These are phyloP conservation scores for Papilio polytes DNA, from an alignment of 1,140 invertebrate species.

Conservation along the genomic window DNA sequence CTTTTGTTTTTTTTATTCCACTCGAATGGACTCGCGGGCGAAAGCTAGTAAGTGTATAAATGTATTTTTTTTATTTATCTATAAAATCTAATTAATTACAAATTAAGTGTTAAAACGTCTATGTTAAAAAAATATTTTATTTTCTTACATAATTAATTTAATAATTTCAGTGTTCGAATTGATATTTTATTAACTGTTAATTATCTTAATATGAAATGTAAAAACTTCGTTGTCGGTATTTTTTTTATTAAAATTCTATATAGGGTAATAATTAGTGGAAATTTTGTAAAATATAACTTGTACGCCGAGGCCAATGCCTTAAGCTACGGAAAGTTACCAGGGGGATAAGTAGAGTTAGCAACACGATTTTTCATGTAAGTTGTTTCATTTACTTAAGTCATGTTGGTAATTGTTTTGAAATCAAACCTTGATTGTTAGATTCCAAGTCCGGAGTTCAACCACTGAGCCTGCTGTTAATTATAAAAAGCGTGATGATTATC, in stretches of 20 bases:
- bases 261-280: neutral
- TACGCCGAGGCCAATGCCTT: neutral
- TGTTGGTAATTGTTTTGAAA: neutral
- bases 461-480: slow-evolving; percentile 22
- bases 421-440: neutral
- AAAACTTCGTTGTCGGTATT: neutral
- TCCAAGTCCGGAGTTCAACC: neutral
- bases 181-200: neutral
- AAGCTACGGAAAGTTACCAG: slow-evolving; percentile 6
- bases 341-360: slow-evolving; percentile 47
- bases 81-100: no score
- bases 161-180: neutral
- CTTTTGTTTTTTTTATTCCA: no score
- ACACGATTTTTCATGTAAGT: neutral
- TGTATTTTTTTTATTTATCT: no score
- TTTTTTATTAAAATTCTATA: neutral
- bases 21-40: no score
- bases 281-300: neutral
- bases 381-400: neutral
- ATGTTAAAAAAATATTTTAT: no score
- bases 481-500: slow-evolving; percentile 62
- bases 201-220: neutral
- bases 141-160: neutral
- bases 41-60: no score
- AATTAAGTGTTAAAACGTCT: no score